These are phyloP conservation scores for Drosophila incognita DNA, from an alignment of 2,888 invertebrate genomes.

Conservation along the genomic window DNA sequence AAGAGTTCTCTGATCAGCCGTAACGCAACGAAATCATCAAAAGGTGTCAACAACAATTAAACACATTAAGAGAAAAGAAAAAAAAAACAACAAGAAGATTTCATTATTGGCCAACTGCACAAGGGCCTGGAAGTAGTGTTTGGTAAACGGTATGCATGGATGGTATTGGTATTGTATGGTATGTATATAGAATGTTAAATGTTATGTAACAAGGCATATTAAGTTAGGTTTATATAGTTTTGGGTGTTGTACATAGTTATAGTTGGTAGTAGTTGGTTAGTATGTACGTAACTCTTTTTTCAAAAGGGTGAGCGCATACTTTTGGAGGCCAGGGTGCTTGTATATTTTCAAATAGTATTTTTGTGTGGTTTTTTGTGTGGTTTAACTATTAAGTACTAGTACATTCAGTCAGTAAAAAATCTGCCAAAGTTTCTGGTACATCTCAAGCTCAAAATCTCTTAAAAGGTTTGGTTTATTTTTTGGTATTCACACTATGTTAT, in stretches of 20 bases:
- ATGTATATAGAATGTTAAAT: conserved; percentile 37
- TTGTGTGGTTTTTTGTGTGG: conserved; percentile 36
- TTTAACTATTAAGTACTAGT: conserved; percentile 32
- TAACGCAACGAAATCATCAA: conserved; percentile 62
- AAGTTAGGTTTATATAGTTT: conserved; percentile 29
- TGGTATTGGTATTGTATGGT: conserved; percentile 43
- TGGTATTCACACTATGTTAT: conserved; percentile 30
- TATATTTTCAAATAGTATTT: conserved; percentile 32
- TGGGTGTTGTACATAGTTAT: conserved; percentile 37
- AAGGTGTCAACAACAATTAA: conserved; percentile 71
- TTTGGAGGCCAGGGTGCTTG: conserved; percentile 66
- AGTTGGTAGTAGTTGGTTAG: conserved; percentile 3
- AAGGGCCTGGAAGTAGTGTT: conserved; percentile 61
- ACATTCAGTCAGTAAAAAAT: conserved; percentile 72
- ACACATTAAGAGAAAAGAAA: conserved; percentile 59
- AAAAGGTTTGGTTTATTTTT: conserved; percentile 9
- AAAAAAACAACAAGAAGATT: conserved; percentile 59
- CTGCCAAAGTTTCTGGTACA: conserved; percentile 53
- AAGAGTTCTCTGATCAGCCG: conserved; percentile 35
- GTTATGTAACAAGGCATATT: conserved; percentile 55
- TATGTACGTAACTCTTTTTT: conserved; percentile 17
- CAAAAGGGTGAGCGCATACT: conserved; percentile 66
- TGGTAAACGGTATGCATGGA: conserved; percentile 42
- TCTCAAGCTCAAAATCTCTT: conserved; percentile 34
- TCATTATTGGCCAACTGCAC: conserved; percentile 60